These are phyloP conservation scores for Myioborus miniatus DNA, from an alignment of 2,797 vertebrate species.

Conservation along the genomic window DNA sequence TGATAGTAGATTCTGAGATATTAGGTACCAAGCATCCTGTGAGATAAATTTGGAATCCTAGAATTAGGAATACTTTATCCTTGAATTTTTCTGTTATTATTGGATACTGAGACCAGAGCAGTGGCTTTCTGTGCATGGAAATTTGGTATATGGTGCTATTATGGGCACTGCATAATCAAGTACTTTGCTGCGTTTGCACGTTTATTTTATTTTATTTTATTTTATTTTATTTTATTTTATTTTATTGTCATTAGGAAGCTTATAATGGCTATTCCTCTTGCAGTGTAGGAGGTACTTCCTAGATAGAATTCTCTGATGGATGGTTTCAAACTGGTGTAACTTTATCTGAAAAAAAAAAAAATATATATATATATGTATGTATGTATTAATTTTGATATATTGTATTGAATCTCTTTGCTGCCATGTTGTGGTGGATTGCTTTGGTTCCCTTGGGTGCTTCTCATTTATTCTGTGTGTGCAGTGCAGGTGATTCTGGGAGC, in stretches of 20 bases:
- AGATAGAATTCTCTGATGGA: neutral
- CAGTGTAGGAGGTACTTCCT: neutral
- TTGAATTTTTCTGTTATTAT: neutral
- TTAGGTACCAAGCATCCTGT: neutral
- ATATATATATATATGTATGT: neutral
- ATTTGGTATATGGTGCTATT: neutral
- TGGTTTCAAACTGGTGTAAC: neutral
- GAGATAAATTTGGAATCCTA: neutral
- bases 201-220: neutral
- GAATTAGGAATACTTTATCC: neutral
- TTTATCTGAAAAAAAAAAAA: neutral
- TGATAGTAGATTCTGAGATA: neutral
- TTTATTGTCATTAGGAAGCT: neutral
- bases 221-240: neutral
- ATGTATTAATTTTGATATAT: neutral
- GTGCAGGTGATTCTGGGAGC: neutral
- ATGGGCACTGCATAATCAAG: neutral
- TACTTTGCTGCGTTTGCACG: neutral
- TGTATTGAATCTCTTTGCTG: neutral
- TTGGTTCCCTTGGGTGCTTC: fast-evolving
- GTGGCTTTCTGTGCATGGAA: neutral
- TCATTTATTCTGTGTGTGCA: fast-evolving
- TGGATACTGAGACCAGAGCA: neutral
- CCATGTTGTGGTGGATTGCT: neutral
- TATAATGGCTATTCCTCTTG: neutral